These are phyloP conservation scores for Diorhabda sublineata DNA, from an alignment of 1,140 invertebrate genomes.

Conservation along the genomic window DNA sequence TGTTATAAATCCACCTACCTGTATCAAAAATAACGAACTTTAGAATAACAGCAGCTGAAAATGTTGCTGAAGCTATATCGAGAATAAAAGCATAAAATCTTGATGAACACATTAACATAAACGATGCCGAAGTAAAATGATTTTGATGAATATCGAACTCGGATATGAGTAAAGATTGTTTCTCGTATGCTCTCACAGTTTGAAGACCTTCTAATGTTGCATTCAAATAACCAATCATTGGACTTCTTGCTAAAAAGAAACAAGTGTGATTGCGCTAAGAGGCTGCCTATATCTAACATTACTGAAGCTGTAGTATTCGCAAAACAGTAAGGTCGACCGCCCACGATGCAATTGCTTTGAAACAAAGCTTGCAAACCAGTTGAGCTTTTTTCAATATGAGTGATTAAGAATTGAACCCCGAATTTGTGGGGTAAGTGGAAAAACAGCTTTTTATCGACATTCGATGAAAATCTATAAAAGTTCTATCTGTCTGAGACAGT, in stretches of 20 bases:
- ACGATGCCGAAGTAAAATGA: conserved; percentile 63
- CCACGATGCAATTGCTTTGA: too few species aligned
- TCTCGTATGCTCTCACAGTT: conserved; percentile 81
- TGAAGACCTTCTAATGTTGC: conserved; percentile 68
- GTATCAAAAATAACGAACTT: neutral
- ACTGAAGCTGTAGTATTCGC: too few species aligned
- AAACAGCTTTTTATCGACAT: too few species aligned
- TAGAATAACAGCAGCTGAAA: conserved; percentile 48
- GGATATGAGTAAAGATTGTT: conserved; percentile 69
- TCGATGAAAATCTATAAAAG: too few species aligned
- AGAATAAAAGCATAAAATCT: conserved; percentile 72
- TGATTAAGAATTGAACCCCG: too few species aligned
- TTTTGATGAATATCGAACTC: conserved; percentile 80
- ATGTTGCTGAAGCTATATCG: conserved; percentile 70
- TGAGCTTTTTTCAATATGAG: too few species aligned
- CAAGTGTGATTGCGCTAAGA: neutral
- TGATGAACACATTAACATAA: conserved; percentile 57
- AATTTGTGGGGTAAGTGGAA: too few species aligned
- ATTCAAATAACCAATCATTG: conserved; percentile 66
- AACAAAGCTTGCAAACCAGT: too few species aligned
- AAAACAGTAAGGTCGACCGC: too few species aligned
- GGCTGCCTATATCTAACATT: too few species aligned
- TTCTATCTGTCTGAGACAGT: too few species aligned
- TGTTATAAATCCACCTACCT: neutral
- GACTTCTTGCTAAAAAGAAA: conserved; percentile 48